These are phyloP conservation scores for Dynastes hyllus DNA, from an alignment of 2,888 invertebrate species.

Conservation along the genomic window DNA sequence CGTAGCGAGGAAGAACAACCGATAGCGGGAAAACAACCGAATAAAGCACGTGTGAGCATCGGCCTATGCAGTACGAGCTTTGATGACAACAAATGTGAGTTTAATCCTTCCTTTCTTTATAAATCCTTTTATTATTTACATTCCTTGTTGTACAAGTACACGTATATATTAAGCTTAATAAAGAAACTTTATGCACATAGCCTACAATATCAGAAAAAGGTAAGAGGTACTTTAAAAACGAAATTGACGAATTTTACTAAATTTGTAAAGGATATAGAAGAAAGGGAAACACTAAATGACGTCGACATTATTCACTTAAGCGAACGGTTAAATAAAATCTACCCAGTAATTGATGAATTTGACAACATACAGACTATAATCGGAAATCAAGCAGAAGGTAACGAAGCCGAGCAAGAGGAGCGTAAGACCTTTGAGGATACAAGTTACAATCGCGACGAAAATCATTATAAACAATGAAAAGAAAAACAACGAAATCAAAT, in stretches of 20 bases:
- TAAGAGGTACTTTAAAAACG: not conserved
- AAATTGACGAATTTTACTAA: constrained; percentile 1
- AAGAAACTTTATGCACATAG: not conserved
- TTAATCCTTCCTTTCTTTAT: not conserved
- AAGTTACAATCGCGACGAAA: not conserved
- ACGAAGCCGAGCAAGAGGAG: not conserved
- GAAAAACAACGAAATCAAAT: not conserved
- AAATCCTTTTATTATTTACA: not conserved
- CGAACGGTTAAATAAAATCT: not conserved
- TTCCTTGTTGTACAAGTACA: not conserved
- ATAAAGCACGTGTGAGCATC: not conserved
- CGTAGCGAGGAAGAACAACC: not conserved
- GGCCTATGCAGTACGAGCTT: not conserved
- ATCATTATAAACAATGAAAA: not conserved
- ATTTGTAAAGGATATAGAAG: not conserved
- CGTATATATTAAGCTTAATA: not conserved
- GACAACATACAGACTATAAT: not conserved
- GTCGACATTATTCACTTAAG: not conserved
- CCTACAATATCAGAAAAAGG: not conserved
- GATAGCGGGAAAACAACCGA: not conserved
- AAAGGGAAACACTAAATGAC: not conserved
- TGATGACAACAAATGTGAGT: not conserved
- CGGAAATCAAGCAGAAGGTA: not conserved
- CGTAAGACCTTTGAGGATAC: not conserved
- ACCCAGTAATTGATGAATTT: constrained; percentile 7